Evolutionary conservation across 2,797 vertebrate genomes (phyloP).

Genomic region (Vultur gryphus): DNA sequence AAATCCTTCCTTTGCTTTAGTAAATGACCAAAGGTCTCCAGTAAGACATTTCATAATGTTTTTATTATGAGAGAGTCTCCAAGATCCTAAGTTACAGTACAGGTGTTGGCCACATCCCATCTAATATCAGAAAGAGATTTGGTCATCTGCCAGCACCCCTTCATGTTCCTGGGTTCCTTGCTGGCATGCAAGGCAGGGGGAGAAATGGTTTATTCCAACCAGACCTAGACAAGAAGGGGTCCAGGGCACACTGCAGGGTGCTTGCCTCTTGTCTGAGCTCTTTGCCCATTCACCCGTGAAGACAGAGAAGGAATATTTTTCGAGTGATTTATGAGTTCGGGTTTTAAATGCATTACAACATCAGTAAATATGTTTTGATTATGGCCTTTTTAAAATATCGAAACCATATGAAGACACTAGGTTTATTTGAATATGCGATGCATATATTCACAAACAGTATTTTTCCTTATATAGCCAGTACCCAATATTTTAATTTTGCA

Average conservation of each 20-base stretch:
- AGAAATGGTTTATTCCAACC: neutral
- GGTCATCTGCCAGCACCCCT: neutral
- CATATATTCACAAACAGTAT: neutral
- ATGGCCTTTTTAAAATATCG: neutral
- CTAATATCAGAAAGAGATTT: neutral
- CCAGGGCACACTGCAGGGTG: neutral
- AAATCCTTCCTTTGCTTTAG: neutral
- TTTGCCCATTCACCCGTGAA: neutral
- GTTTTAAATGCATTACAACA: neutral
- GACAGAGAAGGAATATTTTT: neutral
- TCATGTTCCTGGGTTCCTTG: neutral
- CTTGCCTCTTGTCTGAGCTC: neutral
- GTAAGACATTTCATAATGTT: neutral
- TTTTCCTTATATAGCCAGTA: neutral
- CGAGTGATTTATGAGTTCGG: neutral
- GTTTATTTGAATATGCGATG: neutral
- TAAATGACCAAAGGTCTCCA: neutral
- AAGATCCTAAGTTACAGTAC: neutral
- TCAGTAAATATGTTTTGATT: neutral
- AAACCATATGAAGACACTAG: neutral
- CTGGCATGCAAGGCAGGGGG: neutral
- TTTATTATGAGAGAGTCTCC: neutral
- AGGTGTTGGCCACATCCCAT: neutral
- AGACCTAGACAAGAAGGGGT: neutral
- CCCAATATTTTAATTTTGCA: neutral